Base-by-base conservation (phyloP, 2,888 invertebrate genomes). In the Eucera pruinosa region DNA sequence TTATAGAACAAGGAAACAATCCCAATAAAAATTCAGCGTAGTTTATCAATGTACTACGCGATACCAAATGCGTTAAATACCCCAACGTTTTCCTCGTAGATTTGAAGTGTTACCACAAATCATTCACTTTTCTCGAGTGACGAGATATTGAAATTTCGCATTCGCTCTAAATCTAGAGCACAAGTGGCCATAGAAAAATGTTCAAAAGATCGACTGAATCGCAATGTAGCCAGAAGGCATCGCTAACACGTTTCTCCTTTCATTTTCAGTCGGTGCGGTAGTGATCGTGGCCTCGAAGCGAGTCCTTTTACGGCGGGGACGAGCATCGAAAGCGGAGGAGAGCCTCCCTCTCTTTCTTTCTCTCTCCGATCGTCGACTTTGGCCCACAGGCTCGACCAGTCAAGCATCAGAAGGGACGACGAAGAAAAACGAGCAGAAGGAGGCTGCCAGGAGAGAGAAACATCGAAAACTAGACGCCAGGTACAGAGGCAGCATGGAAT, bases 241-340 rank as follows among this genome's bases (percentile, higher is more conserved):
- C 68, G 66, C 54, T 82, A 82, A 81, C 64, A 41, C 62, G 65
- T 62, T 62, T 77, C 70, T 67, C 70, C 73, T 70, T 82, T 82
- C 73, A 55, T 82, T 82, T 82, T 82, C 82, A 82, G 82, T 55
- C 77, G 70, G 80, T 27, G 72, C 78, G 77, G 78, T 83, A 81
- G 80, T 81, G 74, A 77, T 74, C 74, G 78, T 68, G 70, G 67
- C 71, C 68, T 78, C 74, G 81, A 73, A 65, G 65, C 78, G 81
- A 75, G 78, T 82, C 82, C 82, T 82, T 82, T 77, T 82, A 78
- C 71, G 74, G 80, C 72, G 45, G 68, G 71, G 77, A 78, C 79
- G 79, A 72, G 73, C 62, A 78, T 78, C 78, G 79, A 78, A 78
- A 78, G 78, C 70, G 70, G 62, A 45, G 60, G 36, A 43, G 65